phyloP scores from a whole-genome alignment of 2,797 vertebrate species.

The Scarus forsteni region DNA sequence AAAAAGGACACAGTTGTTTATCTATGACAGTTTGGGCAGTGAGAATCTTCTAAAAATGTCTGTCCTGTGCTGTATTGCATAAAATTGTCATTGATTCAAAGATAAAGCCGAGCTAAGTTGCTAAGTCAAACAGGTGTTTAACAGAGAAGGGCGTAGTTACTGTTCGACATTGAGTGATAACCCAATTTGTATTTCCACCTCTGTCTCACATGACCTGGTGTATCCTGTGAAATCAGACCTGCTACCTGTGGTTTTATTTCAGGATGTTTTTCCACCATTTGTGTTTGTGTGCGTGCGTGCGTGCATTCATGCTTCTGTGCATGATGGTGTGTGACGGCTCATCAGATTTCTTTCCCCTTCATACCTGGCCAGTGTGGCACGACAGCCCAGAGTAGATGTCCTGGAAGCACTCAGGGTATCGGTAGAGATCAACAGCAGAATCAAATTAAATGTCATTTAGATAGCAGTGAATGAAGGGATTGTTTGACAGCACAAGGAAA shows the following conservation, averaged over 20 bases:
- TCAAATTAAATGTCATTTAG: constrained; percentile 90
- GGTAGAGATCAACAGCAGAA: constrained; percentile 84
- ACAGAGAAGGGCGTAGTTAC: constrained; percentile 43
- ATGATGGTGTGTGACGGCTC: constrained; percentile 75
- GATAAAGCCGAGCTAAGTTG: background rate
- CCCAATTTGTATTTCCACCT: constrained; percentile 80
- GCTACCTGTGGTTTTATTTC: constrained; percentile 85
- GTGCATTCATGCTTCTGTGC: constrained; percentile 44
- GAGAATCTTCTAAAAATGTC: background rate
- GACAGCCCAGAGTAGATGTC: constrained; percentile 79
- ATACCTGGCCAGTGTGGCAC: constrained; percentile 76
- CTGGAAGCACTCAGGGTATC: constrained; percentile 85
- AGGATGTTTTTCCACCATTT: constrained; percentile 84
- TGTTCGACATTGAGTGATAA: constrained; percentile 64
- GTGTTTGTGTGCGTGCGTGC: constrained; percentile 43
- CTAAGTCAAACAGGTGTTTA: constrained; percentile 33
- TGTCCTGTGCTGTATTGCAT: background rate
- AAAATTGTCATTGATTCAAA: background rate
- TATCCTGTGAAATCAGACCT: constrained; percentile 82
- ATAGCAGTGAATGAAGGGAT: constrained; percentile 85
- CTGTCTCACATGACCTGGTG: constrained; percentile 82
- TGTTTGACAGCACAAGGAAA: constrained; percentile 85
- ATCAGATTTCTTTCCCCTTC: constrained; percentile 79
- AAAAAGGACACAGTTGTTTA: background rate
- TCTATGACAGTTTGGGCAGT: background rate